A percentile compares a stretch with the other conserved stretches of the same genome.
Conservation (phyloP, 2,113 vertebrate genomes). For the Indicator indicator region DNA sequence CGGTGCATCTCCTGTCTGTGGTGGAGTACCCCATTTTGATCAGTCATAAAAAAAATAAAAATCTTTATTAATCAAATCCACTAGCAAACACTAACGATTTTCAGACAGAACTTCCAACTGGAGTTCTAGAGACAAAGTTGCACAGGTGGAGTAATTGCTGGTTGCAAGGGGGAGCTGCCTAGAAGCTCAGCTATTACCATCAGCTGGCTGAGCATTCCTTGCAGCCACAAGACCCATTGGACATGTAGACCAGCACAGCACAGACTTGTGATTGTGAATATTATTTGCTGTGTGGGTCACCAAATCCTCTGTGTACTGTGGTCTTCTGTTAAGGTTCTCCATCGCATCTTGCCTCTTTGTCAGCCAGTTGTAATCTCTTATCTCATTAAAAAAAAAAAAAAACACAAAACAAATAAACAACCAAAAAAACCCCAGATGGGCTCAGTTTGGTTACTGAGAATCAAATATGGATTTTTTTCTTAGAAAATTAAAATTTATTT, state of each 20-base stretch:
- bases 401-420: no score
- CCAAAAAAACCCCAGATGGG: no score
- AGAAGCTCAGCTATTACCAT: background rate
- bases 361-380: background rate
- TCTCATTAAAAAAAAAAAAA: background rate
- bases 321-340: background rate
- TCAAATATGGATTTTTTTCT: background rate
- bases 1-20: background rate
- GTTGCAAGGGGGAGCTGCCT: background rate
- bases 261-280: background rate
- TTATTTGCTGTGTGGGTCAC: background rate
- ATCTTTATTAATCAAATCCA: background rate
- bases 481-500: background rate
- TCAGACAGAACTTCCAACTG: background rate
- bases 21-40: background rate
- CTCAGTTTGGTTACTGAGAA: background rate
- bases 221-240: fast-evolving
- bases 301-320: background rate
- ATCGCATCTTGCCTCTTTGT: background rate
- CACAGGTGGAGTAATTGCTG: background rate
- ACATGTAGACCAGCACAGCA: background rate
- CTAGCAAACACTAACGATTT: background rate
- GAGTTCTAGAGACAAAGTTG: fast-evolving
- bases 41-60: background rate
- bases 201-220: background rate